Base-by-base conservation (phyloP, 2,888 invertebrate species). In the Drosophila helvetica region DNA sequence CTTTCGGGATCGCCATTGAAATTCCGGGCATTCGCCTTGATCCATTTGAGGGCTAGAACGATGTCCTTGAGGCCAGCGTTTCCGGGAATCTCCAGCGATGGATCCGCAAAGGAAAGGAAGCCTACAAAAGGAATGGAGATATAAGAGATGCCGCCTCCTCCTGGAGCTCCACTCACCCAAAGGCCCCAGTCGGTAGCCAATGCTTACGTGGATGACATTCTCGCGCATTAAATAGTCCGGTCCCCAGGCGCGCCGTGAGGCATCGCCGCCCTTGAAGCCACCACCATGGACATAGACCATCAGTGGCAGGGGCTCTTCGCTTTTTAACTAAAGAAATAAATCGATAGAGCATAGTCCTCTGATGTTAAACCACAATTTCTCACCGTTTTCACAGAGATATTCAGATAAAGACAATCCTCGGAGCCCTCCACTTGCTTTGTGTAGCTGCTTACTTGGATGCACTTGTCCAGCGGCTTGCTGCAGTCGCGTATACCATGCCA, bases 41-140 rank as follows among this genome's bases (percentile, higher is more conserved):
- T 89, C 93, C 93, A 93, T 75, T 90, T 90, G 22, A 93, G 80
- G 0, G 93, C 93, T 59, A 93, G 68, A 1, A 93, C 82, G 82
- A 92, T 90, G 76, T 93, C 93, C 83, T 93, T 93, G 0, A 93
- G 83, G 0, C 91, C 93, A 2, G 93, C 93, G 78, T 93, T 93
- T 0, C 93, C 93, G 1, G 93, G 93, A 5, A 93, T 90, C 2
- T 90, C 89, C 1, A 93, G 65, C 0, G 86, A 75, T 1, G 91
- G 86, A 80, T 93, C 93, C 33, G 91, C 83, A 2, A 93, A 86
- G 65, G 90, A 91, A 17, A 93, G 69, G 65, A 93, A 93, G n/a
- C 93, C 93, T 93, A 10, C n/a, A 0, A 10, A 1, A 10, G 43
- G 5, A 19, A 0, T 22, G 5, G 0, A 19, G 8, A 38, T 1